Conservation (phyloP, 2,888 invertebrate genomes). For the Ochropacha duplaris region DNA sequence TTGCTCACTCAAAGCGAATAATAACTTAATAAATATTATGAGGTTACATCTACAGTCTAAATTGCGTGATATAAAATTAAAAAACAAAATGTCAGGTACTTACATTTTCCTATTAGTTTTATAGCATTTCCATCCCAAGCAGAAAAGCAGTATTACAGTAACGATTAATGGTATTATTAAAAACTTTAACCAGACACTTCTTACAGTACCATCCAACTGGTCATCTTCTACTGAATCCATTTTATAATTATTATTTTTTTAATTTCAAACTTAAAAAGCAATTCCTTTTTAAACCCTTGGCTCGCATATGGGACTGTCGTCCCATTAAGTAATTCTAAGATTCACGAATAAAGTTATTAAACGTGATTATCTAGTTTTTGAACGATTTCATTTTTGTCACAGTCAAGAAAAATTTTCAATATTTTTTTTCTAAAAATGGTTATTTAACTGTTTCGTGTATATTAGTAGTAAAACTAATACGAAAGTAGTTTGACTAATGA, state of each 20-base stretch:
- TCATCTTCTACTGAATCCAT: slow-evolving; percentile 14
- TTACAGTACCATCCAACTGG: slow-evolving; percentile 10
- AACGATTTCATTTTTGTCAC: too few species aligned
- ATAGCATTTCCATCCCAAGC: slow-evolving; percentile 55
- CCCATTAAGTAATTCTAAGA: too few species aligned
- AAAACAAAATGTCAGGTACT: slow-evolving; percentile 39
- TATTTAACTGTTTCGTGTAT: not conserved
- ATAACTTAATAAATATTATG: too few species aligned
- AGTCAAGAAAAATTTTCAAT: too few species aligned
- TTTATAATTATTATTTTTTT: not conserved
- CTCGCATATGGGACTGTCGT: too few species aligned
- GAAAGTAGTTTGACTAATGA: not conserved
- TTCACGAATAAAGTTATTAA: too few species aligned
- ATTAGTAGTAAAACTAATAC: not conserved
- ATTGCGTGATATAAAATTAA: not conserved
- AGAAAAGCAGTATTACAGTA: slow-evolving; percentile 37
- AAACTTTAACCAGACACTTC: slow-evolving; percentile 30
- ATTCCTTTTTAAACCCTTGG: too few species aligned
- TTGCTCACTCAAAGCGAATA: too few species aligned
- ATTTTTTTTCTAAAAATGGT: not conserved
- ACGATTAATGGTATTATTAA: slow-evolving; percentile 30
- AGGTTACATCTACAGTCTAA: not conserved
- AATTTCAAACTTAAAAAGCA: not conserved
- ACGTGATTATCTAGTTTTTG: too few species aligned
- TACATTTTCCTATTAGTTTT: slow-evolving; percentile 54